Conservation (phyloP, 1,140 invertebrate species). For the Drosophila novamexicana region DNA sequence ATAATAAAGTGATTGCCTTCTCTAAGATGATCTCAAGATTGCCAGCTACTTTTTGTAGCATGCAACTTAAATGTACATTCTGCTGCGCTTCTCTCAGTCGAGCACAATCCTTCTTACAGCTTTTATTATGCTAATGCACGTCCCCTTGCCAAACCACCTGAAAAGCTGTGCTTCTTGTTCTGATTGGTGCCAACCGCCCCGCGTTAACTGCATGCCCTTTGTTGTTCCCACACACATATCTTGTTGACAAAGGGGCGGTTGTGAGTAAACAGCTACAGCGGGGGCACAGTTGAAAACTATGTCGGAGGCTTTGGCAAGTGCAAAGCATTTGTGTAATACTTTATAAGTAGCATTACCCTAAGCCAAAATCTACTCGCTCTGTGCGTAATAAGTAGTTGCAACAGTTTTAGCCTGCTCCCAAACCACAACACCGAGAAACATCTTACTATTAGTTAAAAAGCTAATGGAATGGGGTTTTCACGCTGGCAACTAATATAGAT, state of each 20-base stretch:
- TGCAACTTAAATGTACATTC: background rate
- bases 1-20: too few species aligned
- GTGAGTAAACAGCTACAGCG: too few species aligned
- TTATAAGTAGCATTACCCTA: slow-evolving; percentile 67
- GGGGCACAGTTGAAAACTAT: slow-evolving; percentile 58
- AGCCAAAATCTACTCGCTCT: slow-evolving; percentile 28
- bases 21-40: too few species aligned
- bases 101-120: slow-evolving; percentile 18
- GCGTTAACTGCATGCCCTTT: slow-evolving; percentile 8
- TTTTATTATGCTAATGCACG: slow-evolving; percentile 73
- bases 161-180: slow-evolving; percentile 31
- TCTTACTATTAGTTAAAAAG: background rate
- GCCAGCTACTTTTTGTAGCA: too few species aligned
- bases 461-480: too few species aligned
- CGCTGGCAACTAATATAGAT: too few species aligned
- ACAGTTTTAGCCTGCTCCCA: background rate
- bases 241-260: background rate
- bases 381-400: slow-evolving; percentile 10
- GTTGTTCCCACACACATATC: slow-evolving; percentile 22
- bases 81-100: slow-evolving; percentile 2
- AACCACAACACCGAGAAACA: background rate
- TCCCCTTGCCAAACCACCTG: slow-evolving; percentile 23
- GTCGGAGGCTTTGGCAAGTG: slow-evolving; percentile 53
- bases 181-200: slow-evolving; percentile 51
- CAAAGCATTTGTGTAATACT: slow-evolving; percentile 73